Conservation (phyloP, 2,888 invertebrate species). For the Nomada hirtipes region DNA sequence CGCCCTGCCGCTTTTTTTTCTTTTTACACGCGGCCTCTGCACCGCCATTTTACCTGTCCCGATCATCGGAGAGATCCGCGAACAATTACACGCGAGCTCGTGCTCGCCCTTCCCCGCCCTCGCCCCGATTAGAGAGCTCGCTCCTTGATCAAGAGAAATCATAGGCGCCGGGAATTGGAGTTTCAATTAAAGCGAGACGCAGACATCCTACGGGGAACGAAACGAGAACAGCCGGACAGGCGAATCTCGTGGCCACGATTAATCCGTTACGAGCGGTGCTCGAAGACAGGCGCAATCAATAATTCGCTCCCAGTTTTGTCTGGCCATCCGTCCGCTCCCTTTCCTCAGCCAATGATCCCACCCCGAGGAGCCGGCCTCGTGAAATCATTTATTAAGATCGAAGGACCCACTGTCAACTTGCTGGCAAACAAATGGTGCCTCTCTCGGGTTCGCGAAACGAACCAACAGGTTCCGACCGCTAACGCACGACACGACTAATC, state of each 20-base stretch:
- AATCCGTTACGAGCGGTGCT: constrained; percentile 64
- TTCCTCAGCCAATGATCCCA: constrained; percentile 19
- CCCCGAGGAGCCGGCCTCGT: constrained; percentile 63
- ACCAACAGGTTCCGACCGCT: constrained; percentile 1
- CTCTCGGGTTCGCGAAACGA: not conserved
- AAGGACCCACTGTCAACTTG: constrained; percentile 69
- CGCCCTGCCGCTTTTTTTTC: constrained; percentile 40
- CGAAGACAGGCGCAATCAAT: constrained; percentile 72
- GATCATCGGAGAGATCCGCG: constrained; percentile 48
- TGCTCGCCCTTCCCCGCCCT: not conserved
- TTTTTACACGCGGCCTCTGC: constrained; percentile 39
- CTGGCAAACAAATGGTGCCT: constrained; percentile 65
- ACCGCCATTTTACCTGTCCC: constrained; percentile 58
- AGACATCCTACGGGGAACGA: not conserved
- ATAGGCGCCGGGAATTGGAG: no score
- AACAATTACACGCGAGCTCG: constrained; percentile 38
- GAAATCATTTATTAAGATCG: constrained; percentile 76
- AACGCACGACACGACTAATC: not conserved
- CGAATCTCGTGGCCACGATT: constrained; percentile 43
- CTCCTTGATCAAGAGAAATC: no score
- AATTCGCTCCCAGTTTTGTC: constrained; percentile 56
- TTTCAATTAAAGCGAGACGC: no score
- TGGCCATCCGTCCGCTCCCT: constrained; percentile 27
- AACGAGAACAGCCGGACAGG: not conserved
- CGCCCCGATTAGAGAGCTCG: no score